Conservation (phyloP, 1,140 invertebrate species). For the Zaprionus ornatus region DNA sequence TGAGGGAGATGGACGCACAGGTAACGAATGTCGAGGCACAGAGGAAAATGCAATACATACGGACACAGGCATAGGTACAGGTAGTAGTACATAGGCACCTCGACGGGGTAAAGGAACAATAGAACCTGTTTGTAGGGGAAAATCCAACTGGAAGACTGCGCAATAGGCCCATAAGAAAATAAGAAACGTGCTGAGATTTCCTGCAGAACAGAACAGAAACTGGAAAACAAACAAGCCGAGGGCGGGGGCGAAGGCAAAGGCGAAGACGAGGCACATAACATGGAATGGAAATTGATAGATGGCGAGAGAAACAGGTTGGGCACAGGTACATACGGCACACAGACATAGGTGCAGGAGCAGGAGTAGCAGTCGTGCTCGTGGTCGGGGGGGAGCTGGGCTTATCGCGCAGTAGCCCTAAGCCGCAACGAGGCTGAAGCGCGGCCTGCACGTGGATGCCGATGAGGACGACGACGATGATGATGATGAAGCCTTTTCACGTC, state of each 20-base stretch:
- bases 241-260: conserved; percentile 6
- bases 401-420: conserved; percentile 59
- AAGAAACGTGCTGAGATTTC: conserved; percentile 68
- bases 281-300: conserved; percentile 73
- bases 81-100: conserved; percentile 11
- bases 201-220: conserved; percentile 59
- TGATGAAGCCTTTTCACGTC: conserved; percentile 72
- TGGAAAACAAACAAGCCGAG: conserved; percentile 67
- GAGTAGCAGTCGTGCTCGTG: conserved; percentile 7
- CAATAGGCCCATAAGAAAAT: conserved; percentile 56
- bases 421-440: conserved; percentile 54
- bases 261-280: conserved; percentile 15
- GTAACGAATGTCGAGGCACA: conserved; percentile 56
- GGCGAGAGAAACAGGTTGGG: conserved; percentile 71
- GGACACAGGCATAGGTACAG: not conserved
- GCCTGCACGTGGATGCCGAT: conserved; percentile 65
- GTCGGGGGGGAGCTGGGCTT: conserved; percentile 19
- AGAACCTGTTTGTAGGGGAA: conserved; percentile 80
- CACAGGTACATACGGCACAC: conserved; percentile 56
- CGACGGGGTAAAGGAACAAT: conserved; percentile 45
- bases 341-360: not conserved
- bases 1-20: conserved; percentile 4
- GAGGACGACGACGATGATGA: conserved; percentile 29
- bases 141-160: conserved; percentile 67
- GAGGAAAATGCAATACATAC: conserved; percentile 73